Evolutionary conservation across 2,888 invertebrate genomes (phyloP), one percentile per base, ranked within the genome.

Genomic region (Perithous albicinctus): DNA sequence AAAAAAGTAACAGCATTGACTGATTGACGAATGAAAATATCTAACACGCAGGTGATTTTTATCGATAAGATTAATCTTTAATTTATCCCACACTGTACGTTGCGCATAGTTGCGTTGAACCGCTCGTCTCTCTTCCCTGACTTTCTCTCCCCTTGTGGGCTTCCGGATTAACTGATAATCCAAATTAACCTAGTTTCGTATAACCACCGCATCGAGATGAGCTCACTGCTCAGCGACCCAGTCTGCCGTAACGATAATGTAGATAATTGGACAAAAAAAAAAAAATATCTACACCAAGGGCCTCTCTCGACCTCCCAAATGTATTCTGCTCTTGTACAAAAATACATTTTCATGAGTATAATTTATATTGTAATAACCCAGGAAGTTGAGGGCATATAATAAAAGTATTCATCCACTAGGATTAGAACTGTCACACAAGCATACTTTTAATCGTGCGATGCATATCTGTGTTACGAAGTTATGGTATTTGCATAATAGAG

Each of bases 81-180:
- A 48, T 63, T 41, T 41, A 56, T 63, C n/a, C 15, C 48, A 51
- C 18, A 35, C 43, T 32, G n/a, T 18, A 35, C 66, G 20, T 7
- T 23, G 23, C 15, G 23, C 56, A 29, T 48, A 35, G 35, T 51
- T 64, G 64, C 61, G 73, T 78, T 64, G 54, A 43, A 29, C 59
- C 74, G 56, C 38, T n/a, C 64, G 29, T 46, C 77, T 74, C 75
- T 64, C 75, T 48, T 10, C 61, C 75, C 72, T n/a, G n/a, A n/a
- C n/a, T 72, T 76, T 4, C 10, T 35, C 35, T 3, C 29, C 61
- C 56, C 72, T 80, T 48, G 18, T 12, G 20, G 64, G 83, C 87
- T 84, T 89, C 88, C 89, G 88, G 88, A 87, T 83, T 83, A 67
- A 86, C 87, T 88, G 86, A 89, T 87, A 88, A 86, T 86, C 83